Base-by-base conservation (phyloP, 2,797 vertebrate genomes). In the Acanthurus leucopareius region DNA sequence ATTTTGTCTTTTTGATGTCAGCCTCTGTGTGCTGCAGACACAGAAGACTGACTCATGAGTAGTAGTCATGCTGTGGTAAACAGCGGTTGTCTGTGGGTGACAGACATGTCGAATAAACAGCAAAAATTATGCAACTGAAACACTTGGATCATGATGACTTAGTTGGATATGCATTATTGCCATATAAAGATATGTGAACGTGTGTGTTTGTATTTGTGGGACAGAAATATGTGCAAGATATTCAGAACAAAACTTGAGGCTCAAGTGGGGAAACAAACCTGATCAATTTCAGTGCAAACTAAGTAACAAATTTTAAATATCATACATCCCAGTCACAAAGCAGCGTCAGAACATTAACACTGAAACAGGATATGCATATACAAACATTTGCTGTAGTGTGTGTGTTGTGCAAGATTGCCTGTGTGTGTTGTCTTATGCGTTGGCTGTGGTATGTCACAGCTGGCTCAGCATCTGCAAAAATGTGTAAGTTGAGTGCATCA, bases 341-440 rank as follows among this genome's bases (percentile, higher is more conserved):
- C 89, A 92, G 88, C 91, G 87, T 86, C 63, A 82, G 67, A 87
- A 83, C 64, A 75, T 70, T 79, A 92, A 93, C 89, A 91, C 84
- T 91, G 89, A 80, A 75, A 88, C 35, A 86, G 32, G 67, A 90
- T 84, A 86, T 86, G 80, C 73, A 85, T 59, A 38, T 42, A 73
- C 22, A 81, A 82, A 83, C 78, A 88, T 87, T 87, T 75, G 82
- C 48, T 77, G 74, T 89, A 84, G 79, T 83, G 74, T 84, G 54
- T 73, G 73, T 67, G 32, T 38, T 71, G 52, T 53, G 48, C 79
- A 69, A 49, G 48, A 60, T 48, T 60, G 60, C 73, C 22, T 68
- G 49, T 68, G 15, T 3, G 22, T 53, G 44, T 10, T 48, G 69
- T 79, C 53, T 71, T 48, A 57, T 72, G 65, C 51, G 32, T 64